These are phyloP conservation scores for Drosophila tani DNA, from an alignment of 1,140 invertebrate species.

Conservation along the genomic window DNA sequence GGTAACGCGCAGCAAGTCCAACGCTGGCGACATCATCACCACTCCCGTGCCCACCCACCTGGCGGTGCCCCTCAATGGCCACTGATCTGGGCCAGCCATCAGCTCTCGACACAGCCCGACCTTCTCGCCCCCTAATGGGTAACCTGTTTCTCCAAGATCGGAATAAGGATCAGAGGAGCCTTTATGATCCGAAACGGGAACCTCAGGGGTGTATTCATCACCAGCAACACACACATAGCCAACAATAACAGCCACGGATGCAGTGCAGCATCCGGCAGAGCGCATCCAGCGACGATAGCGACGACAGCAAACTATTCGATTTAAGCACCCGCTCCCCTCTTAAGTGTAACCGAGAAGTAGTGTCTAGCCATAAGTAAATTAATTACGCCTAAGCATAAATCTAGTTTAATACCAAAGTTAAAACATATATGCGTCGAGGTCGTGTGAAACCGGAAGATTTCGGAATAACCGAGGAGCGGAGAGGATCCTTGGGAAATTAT, in stretches of 20 bases:
- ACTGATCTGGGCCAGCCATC: slow-evolving; percentile 46
- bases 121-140: background rate
- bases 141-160: background rate
- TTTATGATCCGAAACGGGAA: too few species aligned
- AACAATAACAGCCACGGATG: slow-evolving; percentile 12
- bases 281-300: slow-evolving; percentile 20
- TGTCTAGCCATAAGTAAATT: slow-evolving; percentile 79
- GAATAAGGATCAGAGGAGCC: too few species aligned
- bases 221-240: slow-evolving; percentile 13
- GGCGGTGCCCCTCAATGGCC: slow-evolving; percentile 34
- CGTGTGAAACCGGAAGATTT: background rate
- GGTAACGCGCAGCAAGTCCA: slow-evolving; percentile 87
- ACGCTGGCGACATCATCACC: slow-evolving; percentile 87
- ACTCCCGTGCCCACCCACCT: slow-evolving; percentile 84
- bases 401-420: slow-evolving; percentile 84
- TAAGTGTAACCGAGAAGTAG: slow-evolving; percentile 62
- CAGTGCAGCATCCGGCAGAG: slow-evolving; percentile 20
- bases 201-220: slow-evolving; percentile 18
- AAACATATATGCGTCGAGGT: slow-evolving; percentile 54
- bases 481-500: background rate
- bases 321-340: slow-evolving; percentile 64
- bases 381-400: slow-evolving; percentile 80
- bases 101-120: slow-evolving; percentile 33
- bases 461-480: slow-evolving; percentile 1
- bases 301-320: slow-evolving; percentile 69